Evolutionary conservation across 1,140 invertebrate species (phyloP), one percentile per base, ranked within the genome.

Genomic region (Adelges cooleyi): DNA sequence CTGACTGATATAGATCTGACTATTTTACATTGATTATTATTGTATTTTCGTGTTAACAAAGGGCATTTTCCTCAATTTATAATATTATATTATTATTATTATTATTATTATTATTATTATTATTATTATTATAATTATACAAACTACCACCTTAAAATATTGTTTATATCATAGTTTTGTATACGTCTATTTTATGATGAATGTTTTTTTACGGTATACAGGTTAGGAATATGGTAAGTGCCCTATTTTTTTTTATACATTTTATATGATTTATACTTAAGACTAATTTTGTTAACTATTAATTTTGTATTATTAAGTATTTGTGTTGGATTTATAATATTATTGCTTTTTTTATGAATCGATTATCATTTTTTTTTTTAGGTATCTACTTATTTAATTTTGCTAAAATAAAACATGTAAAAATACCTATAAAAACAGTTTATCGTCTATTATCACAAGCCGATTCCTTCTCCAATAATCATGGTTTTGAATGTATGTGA

Each of bases 291-390:
- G 56, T 62, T 62, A 62, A 62, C 56, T 62, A 62, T 62, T 62
- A 62, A 62, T 62, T 62, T 62, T 62, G 42, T 62, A 62, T 62
- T 59, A 62, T 62, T 62, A 62, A 62, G 56, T 48, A 48, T 62
- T 53, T 62, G 56, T 62, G 56, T 62, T 62, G 56, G 56, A 62
- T 62, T 62, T 62, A 62, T 62, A 62, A 62, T 62, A 62, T 62
- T 62, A 62, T 62, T 62, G 10, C 38, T 42, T 62, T 62, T 59
- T 62, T 62, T 62, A 62, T 62, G 56, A 62, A 62, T 62, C 56
- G 44, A 62, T 62, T 62, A 62, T 62, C 22, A 27, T 10, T 59
- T 59, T 54, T 54, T 53, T 50, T 59, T 46, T 59, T 62, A 62
- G 56, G 56, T 62, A 62, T 33, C 42, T 62, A 62, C 56, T 62